Percentiles rank a stretch among this genome's conserved stretches.
Conservation (phyloP, 2,113 vertebrate species). For the Himantopus leucocephalus region DNA sequence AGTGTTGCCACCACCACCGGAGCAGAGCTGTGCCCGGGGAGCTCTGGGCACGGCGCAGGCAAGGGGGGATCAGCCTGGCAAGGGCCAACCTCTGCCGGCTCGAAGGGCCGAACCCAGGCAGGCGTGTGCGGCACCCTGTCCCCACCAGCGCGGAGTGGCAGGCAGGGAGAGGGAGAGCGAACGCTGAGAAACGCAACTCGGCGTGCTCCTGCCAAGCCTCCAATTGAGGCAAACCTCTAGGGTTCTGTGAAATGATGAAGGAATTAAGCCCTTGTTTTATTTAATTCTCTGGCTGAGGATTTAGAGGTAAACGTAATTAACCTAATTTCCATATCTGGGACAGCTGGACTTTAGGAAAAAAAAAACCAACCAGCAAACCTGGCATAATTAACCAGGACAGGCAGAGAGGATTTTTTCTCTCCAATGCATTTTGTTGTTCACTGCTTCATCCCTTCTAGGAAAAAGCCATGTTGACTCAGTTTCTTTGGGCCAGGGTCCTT, state of each 20-base stretch:
- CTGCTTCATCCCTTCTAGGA: not conserved
- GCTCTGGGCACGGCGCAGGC: not conserved
- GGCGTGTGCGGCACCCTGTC: fast-evolving
- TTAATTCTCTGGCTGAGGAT: slow-evolving; percentile 68
- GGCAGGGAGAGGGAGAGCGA: not conserved
- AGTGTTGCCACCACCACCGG: fast-evolving
- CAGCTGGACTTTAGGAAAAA: slow-evolving; percentile 38
- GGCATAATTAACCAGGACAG: slow-evolving; percentile 5
- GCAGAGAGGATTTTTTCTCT: slow-evolving; percentile 17
- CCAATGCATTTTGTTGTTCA: not conserved
- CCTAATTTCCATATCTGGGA: slow-evolving; percentile 71
- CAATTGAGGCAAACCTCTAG: slow-evolving; percentile 47
- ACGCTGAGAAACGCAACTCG: not conserved
- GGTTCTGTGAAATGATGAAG: slow-evolving; percentile 53
- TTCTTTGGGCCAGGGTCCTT: not conserved
- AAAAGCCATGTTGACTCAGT: not conserved
- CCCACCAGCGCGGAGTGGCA: not conserved
- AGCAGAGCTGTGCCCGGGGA: not conserved
- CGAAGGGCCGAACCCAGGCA: not conserved
- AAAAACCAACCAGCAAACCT: not conserved
- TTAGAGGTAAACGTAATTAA: slow-evolving; percentile 71
- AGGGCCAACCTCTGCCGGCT: not conserved
- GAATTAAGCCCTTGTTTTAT: slow-evolving; percentile 70
- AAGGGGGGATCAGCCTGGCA: not conserved
- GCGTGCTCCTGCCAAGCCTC: slow-evolving; percentile 35